Evolutionary conservation across 2,797 vertebrate species (phyloP).

Genomic region (Acrossocheilus fasciatus): DNA sequence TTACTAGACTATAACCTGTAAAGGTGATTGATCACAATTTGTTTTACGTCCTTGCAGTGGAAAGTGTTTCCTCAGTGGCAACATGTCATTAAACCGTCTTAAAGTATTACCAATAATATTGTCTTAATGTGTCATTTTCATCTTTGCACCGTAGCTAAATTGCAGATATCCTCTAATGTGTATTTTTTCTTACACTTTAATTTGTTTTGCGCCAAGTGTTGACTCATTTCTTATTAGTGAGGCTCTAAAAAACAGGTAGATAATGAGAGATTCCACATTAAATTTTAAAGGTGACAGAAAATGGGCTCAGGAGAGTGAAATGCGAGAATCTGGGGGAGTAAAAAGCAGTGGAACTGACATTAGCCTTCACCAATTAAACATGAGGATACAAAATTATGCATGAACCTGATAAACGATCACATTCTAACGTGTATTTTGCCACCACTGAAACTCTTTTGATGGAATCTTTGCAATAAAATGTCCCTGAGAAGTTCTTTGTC

Average conservation of each 20-base stretch:
- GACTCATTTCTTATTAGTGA: not conserved
- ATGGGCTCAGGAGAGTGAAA: slow-evolving; percentile 1
- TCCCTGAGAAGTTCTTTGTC: slow-evolving; percentile 2
- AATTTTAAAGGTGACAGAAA: slow-evolving; percentile 11
- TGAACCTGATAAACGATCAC: not conserved
- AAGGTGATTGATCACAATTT: not conserved
- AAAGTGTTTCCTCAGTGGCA: not conserved
- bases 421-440: not conserved
- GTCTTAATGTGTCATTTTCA: not conserved
- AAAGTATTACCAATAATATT: not conserved
- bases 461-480: slow-evolving; percentile 3
- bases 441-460: not conserved
- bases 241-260: not conserved
- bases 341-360: not conserved
- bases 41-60: not conserved
- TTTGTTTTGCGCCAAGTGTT: not conserved
- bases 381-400: not conserved
- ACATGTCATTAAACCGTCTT: not conserved
- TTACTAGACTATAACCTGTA: not conserved
- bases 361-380: slow-evolving; percentile 21
- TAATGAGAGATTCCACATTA: not conserved
- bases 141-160: not conserved
- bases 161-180: not conserved
- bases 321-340: not conserved
- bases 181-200: not conserved